phyloP scores from a whole-genome alignment of 2,888 invertebrate species.

The Bedellia somnulentella region DNA sequence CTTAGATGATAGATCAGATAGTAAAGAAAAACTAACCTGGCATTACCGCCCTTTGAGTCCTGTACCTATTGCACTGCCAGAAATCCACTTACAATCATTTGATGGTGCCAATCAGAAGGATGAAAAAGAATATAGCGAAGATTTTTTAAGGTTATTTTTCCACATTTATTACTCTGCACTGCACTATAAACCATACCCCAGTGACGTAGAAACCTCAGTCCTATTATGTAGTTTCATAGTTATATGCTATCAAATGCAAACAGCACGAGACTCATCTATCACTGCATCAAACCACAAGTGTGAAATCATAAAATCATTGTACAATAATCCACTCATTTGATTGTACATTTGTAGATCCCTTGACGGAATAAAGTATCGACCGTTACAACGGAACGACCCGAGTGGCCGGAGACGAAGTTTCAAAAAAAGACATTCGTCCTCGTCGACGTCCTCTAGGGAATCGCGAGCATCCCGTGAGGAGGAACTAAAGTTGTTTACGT shows the following conservation, averaged over 20 bases:
- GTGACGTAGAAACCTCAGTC: conserved; percentile 22
- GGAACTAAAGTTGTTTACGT: conserved; percentile 65
- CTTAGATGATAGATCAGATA: conserved; percentile 16
- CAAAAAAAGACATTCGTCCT: conserved; percentile 63
- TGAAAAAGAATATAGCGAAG: conserved; percentile 35
- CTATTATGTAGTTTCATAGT: conserved; percentile 27
- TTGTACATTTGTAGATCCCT: conserved; percentile 59
- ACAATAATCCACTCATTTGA: conserved; percentile 38
- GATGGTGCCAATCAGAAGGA: conserved; percentile 40
- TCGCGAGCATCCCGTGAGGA: conserved; percentile 66
- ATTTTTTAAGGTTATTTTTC: conserved; percentile 56
- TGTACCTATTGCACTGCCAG: conserved; percentile 30
- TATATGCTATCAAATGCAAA: conserved; percentile 15
- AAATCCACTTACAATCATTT: conserved; percentile 57
- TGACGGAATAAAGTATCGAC: conserved; percentile 66
- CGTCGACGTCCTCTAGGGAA: conserved; percentile 62
- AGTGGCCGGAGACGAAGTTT: conserved; percentile 63
- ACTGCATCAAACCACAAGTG: no score
- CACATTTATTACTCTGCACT: conserved; percentile 17
- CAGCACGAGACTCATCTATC: conserved; percentile 14
- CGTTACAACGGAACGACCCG: conserved; percentile 64
- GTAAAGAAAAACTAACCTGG: conserved; percentile 42
- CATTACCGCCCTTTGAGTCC: conserved; percentile 45
- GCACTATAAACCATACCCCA: conserved; percentile 21
- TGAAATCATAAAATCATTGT: no score